Evolutionary conservation across 2,797 vertebrate species (phyloP).

Genomic region (Calcarius lapponicus): DNA sequence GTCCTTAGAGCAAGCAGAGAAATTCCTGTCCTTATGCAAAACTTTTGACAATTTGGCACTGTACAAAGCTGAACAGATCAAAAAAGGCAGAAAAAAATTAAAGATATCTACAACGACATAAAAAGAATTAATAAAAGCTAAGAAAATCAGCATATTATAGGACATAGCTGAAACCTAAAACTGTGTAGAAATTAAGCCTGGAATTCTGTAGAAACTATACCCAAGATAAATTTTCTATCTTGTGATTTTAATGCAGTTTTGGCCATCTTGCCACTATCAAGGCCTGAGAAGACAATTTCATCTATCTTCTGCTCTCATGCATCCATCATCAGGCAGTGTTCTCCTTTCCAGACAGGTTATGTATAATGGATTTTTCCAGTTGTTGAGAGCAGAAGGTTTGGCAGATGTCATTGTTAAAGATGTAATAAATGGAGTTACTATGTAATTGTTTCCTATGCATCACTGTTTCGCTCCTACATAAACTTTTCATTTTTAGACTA

Average conservation of each 20-base stretch:
- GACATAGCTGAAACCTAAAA: not conserved
- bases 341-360: not conserved
- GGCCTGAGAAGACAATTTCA: not conserved
- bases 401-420: not conserved
- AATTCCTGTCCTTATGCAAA: not conserved
- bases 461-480: not conserved
- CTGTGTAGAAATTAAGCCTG: not conserved
- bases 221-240: not conserved
- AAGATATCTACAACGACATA: not conserved
- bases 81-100: not conserved
- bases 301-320: not conserved
- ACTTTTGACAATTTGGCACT: not conserved
- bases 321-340: rapidly evolving
- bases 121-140: not conserved
- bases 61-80: not conserved
- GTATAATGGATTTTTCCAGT: not conserved
- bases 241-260: not conserved
- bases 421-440: not conserved
- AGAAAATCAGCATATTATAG: not conserved
- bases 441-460: not conserved
- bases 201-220: not conserved
- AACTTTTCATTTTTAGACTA: not conserved
- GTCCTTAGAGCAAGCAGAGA: not conserved
- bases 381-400: not conserved
- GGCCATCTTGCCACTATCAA: not conserved